These are phyloP conservation scores for Lepus europaeus DNA, from an alignment of 2,113 vertebrate species.

Conservation along the genomic window DNA sequence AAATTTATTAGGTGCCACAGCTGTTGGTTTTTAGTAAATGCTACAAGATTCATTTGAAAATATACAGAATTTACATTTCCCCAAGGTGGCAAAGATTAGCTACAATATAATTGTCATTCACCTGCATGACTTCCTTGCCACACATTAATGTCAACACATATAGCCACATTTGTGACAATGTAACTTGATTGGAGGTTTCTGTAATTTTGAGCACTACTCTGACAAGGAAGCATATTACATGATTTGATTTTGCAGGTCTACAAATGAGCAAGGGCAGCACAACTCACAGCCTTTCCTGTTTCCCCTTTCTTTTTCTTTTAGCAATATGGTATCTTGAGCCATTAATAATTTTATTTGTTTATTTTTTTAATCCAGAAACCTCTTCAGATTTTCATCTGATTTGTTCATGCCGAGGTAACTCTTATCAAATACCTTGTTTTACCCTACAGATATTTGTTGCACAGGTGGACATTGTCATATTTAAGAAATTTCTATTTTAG, in stretches of 20 bases:
- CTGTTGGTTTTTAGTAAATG: constrained; percentile 77
- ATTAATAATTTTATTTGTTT: constrained; percentile 68
- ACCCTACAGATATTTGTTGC: constrained; percentile 85
- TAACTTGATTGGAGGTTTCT: constrained; percentile 55
- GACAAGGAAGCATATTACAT: background rate
- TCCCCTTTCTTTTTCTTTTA: background rate
- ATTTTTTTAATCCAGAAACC: constrained; percentile 79
- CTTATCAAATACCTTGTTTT: constrained; percentile 78
- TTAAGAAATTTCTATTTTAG: constrained; percentile 85
- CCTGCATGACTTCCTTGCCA: constrained; percentile 23
- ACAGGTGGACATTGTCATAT: constrained; percentile 85
- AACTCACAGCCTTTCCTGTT: constrained; percentile 19
- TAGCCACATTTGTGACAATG: constrained; percentile 50
- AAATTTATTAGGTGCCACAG: constrained; percentile 76
- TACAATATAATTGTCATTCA: constrained; percentile 32
- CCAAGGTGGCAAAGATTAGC: constrained; percentile 47
- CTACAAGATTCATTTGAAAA: constrained; percentile 63
- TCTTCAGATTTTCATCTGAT: constrained; percentile 84
- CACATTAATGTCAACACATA: constrained; percentile 29
- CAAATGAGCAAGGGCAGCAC: constrained; percentile 47
- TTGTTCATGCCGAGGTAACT: constrained; percentile 82
- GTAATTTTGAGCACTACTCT: constrained; percentile 53
- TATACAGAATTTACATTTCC: constrained; percentile 47
- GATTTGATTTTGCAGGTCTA: constrained; percentile 56
- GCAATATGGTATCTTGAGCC: constrained; percentile 71